Conservation (phyloP, 1,140 invertebrate genomes). For the Heliconius congener region DNA sequence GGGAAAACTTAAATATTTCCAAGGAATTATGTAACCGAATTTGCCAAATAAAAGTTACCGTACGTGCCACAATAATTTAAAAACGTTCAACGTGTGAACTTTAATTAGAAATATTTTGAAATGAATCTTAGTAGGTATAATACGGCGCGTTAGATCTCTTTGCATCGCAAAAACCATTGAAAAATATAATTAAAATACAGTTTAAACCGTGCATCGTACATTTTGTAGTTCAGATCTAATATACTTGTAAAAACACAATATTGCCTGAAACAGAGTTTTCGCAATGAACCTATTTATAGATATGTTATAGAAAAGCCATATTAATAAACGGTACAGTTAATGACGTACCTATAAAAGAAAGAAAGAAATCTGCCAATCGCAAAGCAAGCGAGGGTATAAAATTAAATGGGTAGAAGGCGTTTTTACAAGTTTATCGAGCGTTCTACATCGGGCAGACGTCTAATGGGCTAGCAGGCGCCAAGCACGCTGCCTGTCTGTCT, state of each 20-base stretch:
- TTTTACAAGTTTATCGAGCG: constrained; percentile 81
- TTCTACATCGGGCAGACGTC: constrained; percentile 76
- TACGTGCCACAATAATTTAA: constrained; percentile 52
- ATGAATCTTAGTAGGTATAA: too few relatives aligned
- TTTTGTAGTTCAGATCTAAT: too few relatives aligned
- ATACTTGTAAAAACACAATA: too few relatives aligned
- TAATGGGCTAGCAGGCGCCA: constrained; percentile 76
- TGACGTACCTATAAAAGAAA: constrained; percentile 66
- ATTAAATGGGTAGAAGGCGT: constrained; percentile 80
- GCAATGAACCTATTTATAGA: neutral
- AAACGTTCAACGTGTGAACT: constrained; percentile 62
- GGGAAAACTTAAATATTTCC: constrained; percentile 77
- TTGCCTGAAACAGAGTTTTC: neutral
- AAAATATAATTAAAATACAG: too few relatives aligned
- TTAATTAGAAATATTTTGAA: constrained; percentile 45
- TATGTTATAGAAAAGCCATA: constrained; percentile 48
- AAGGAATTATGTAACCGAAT: constrained; percentile 75
- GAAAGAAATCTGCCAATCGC: constrained; percentile 78
- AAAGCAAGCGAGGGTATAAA: constrained; percentile 77
- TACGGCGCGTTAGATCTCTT: too few relatives aligned
- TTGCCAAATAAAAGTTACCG: constrained; percentile 70
- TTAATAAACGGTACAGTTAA: constrained; percentile 73
- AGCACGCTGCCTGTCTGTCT: constrained; percentile 76
- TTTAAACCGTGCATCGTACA: too few relatives aligned
- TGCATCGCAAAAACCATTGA: too few relatives aligned